These are phyloP conservation scores for Zosterops lateralis DNA, from an alignment of 2,113 vertebrate species.

Conservation along the genomic window DNA sequence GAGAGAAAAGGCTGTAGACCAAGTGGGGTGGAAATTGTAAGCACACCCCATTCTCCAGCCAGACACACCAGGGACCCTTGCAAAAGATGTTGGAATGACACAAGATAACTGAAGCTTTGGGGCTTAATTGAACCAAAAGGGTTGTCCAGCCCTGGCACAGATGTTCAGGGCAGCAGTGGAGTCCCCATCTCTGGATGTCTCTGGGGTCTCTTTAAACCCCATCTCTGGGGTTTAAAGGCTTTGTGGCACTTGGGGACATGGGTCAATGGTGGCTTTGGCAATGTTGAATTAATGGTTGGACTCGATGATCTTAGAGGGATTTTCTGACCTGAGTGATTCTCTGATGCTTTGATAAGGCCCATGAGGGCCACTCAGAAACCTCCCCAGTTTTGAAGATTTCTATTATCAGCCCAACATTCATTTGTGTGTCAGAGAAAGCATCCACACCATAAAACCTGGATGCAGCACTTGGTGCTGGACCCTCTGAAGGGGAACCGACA, in stretches of 20 bases:
- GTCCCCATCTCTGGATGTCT: background rate
- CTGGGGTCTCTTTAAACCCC: no score
- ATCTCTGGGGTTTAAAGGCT: background rate
- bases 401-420: background rate
- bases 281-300: background rate
- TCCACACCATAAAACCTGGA: background rate
- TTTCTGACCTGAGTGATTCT: background rate
- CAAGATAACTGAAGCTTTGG: background rate
- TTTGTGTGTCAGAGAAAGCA: background rate
- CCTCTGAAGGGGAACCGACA: background rate
- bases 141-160: background rate
- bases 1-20: background rate
- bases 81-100: background rate
- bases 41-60: background rate
- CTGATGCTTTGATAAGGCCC: background rate
- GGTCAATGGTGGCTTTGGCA: background rate
- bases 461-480: background rate
- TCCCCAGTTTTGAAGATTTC: background rate
- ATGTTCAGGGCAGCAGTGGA: background rate
- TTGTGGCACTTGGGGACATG: accelerated
- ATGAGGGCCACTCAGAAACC: background rate
- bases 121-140: background rate
- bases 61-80: background rate
- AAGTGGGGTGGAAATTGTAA: background rate
- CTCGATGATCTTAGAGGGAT: accelerated